Conservation (phyloP, 2,113 vertebrate genomes). For the Martes martes region DNA sequence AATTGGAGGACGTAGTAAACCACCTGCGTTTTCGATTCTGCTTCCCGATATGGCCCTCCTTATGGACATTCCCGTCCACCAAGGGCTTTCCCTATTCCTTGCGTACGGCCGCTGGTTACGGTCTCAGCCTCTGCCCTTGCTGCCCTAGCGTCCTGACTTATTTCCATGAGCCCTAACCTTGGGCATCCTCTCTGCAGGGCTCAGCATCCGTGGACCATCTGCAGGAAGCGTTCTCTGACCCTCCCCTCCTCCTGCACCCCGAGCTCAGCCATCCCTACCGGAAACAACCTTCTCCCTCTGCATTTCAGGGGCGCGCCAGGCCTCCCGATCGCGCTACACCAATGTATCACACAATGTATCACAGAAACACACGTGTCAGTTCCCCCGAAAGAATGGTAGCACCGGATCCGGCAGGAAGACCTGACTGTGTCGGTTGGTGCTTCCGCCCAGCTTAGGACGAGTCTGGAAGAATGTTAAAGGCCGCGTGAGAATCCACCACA, state of each 20-base stretch:
- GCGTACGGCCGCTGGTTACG: fast-evolving
- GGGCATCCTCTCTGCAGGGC: background rate
- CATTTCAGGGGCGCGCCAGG: background rate
- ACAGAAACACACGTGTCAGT: background rate
- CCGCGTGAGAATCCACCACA: background rate
- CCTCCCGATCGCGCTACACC: background rate
- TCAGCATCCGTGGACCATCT: background rate
- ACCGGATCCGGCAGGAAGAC: background rate
- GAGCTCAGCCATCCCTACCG: background rate
- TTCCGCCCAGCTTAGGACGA: background rate
- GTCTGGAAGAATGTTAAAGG: background rate
- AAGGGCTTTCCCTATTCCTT: too few relatives aligned
- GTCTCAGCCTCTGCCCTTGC: too few relatives aligned
- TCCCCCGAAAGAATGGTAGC: background rate
- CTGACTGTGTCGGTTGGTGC: background rate
- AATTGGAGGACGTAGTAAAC: background rate
- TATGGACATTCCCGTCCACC: fast-evolving
- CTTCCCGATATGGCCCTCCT: fast-evolving
- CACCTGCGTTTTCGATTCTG: background rate
- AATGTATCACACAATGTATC: background rate
- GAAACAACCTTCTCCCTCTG: background rate
- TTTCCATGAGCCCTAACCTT: background rate
- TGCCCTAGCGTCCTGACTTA: background rate
- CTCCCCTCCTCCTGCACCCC: too few relatives aligned
- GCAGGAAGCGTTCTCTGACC: fast-evolving